phyloP scores from a whole-genome alignment of 2,797 vertebrate species.

The Malacoctenus gilli region DNA sequence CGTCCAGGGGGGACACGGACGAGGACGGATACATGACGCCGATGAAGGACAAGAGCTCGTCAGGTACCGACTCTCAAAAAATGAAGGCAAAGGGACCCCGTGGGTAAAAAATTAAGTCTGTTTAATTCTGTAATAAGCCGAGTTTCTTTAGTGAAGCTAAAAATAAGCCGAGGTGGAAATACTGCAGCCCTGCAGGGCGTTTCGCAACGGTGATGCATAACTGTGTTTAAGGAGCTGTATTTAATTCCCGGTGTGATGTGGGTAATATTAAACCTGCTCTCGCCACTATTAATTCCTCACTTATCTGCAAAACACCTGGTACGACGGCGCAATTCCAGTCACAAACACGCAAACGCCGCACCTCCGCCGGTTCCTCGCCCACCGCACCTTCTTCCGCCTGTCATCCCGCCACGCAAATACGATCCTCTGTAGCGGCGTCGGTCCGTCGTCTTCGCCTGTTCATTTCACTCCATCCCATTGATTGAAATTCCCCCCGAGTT shows the following conservation, averaged over 20 bases:
- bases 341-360: too few species aligned
- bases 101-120: background rate
- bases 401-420: conserved; percentile 37
- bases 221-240: conserved; percentile 1
- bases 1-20: conserved; percentile 82
- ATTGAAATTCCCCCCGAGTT: conserved; percentile 52
- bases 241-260: background rate
- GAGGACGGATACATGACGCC: conserved; percentile 96
- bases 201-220: background rate
- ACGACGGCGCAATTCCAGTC: background rate
- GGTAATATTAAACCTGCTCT: conserved; percentile 3
- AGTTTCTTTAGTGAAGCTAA: conserved; percentile 1
- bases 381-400: too few species aligned
- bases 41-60: conserved; percentile 91
- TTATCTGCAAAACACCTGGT: background rate
- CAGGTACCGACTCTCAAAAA: conserved; percentile 80
- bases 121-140: conserved; percentile 1
- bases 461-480: conserved; percentile 50
- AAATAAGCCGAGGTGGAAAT: conserved; percentile 4
- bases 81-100: background rate
- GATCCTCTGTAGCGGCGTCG: conserved; percentile 15
- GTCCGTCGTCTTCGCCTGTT: conserved; percentile 38
- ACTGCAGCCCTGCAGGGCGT: conserved; percentile 3
- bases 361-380: conserved; percentile 18
- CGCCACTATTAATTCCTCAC: background rate